phyloP scores from a whole-genome alignment of 2,113 vertebrate genomes.

The Muscicapa adusta region DNA sequence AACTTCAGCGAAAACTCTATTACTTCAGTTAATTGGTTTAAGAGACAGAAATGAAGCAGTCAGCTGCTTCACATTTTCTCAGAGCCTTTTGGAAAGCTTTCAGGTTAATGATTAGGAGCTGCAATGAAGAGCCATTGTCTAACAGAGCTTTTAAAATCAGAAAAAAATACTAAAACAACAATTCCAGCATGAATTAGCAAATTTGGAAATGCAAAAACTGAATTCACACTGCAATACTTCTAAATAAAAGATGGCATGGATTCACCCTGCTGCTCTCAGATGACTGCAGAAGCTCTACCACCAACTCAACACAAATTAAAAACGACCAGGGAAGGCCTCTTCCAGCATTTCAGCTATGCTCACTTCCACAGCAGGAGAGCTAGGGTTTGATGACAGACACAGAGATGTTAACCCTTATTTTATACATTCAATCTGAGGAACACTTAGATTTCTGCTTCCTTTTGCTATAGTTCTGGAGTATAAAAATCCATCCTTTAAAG shows the following conservation, averaged over 20 bases:
- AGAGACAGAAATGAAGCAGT: conserved; percentile 25
- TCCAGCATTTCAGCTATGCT: neutral
- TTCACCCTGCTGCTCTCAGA: neutral
- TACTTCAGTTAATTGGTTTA: conserved; percentile 41
- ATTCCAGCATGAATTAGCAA: neutral
- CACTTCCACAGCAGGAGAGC: neutral
- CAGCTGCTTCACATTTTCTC: conserved; percentile 23
- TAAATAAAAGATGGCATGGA: neutral
- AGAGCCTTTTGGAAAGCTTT: conserved; percentile 33
- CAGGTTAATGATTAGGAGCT: conserved; percentile 14
- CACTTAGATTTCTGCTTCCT: neutral
- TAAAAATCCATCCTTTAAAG: neutral
- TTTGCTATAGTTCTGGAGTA: neutral
- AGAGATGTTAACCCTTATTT: neutral
- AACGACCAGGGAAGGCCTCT: neutral
- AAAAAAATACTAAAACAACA: neutral
- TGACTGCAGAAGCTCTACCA: neutral
- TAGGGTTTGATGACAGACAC: neutral
- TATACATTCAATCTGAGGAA: neutral
- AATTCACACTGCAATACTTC: neutral
- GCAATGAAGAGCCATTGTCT: neutral
- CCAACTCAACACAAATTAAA: neutral
- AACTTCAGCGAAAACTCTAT: neutral
- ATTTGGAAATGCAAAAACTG: neutral
- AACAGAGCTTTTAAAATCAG: neutral